Base-by-base conservation (phyloP, 2,113 vertebrate genomes). In the Neogale vison region DNA sequence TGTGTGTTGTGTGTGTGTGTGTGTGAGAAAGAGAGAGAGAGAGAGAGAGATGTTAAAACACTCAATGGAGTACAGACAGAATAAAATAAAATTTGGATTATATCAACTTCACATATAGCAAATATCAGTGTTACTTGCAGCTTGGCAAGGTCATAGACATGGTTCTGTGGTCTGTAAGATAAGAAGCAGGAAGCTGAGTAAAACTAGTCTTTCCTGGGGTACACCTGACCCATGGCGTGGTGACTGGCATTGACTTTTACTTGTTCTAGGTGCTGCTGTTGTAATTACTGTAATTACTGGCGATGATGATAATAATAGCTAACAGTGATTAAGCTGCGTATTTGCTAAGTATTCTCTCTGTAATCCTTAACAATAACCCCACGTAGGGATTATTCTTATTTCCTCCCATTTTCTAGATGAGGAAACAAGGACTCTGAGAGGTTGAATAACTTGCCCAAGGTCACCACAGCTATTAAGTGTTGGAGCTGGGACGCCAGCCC, bases 361-460 rank as follows among this genome's bases (percentile, higher is more conserved):
- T 95, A 47, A 79, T 26, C 94, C 29, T 42, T 92, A 47, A 36
- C 7, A 45, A 24, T 86, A 80, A 55, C 65, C 80, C 3, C 39
- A 1, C 57, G 39, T 86, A 59, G 72, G 31, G 42, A 79, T 7
- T 63, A 34, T 88, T 76, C 50, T 52, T 77, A 74, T 65, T 69
- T 77, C 5, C 23, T 34, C 52, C 71, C 45, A 80, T 95, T 96
- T 97, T 92, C 86, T 45, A 76, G 94, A 92, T 13, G n/a, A 90
- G 77, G 90, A 90, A 63, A 90, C 47, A 17, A 13, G 42, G 63
- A 71, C 29, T 81, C 42, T 1, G 6, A 31, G 67, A 88, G 76
- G 90, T 96, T 95, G 91, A 93, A 76, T 93, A 67, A 93, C 65
- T 93, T 79, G 45, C 55, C 71, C 21, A 94, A 26, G 65, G n/a